Evolutionary conservation across 2,888 invertebrate species (phyloP).

Genomic region (Neoascia interrupta): DNA sequence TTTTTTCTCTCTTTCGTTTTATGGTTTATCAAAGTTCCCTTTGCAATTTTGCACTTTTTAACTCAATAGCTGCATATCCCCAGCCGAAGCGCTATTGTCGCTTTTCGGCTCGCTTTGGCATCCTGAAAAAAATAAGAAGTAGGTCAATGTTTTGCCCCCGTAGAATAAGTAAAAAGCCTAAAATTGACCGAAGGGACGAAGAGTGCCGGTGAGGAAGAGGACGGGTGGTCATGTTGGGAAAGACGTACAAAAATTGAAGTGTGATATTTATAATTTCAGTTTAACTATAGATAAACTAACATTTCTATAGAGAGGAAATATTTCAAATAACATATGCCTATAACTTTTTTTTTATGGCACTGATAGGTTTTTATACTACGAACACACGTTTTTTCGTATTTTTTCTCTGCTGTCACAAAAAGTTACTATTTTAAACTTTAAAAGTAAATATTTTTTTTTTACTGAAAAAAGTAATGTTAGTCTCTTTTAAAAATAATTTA

Average conservation of each 20-base stretch:
- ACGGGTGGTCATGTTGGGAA: background rate
- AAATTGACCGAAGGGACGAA: constrained; percentile 3
- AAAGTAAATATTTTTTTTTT: no score
- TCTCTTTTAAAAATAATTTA: no score
- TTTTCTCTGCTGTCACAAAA: no score
- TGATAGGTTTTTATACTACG: no score
- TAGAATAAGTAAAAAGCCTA: background rate
- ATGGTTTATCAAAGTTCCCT: background rate
- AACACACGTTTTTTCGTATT: no score
- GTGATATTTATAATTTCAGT: background rate
- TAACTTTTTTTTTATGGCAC: background rate
- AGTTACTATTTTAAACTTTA: no score
- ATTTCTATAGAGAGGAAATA: background rate
- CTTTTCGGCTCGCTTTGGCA: constrained; percentile 7
- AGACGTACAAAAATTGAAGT: background rate
- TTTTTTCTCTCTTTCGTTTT: background rate
- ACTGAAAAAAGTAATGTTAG: no score
- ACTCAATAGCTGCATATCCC: constrained; percentile 1
- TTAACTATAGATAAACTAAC: background rate
- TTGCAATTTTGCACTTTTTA: constrained; percentile 6
- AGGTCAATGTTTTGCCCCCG: background rate
- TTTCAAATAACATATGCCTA: constrained; percentile 13
- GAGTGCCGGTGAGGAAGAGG: no score
- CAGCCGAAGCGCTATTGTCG: background rate
- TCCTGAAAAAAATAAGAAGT: background rate